Base-by-base conservation (phyloP, 2,888 invertebrate genomes). In the Tenthredo amoena region DNA sequence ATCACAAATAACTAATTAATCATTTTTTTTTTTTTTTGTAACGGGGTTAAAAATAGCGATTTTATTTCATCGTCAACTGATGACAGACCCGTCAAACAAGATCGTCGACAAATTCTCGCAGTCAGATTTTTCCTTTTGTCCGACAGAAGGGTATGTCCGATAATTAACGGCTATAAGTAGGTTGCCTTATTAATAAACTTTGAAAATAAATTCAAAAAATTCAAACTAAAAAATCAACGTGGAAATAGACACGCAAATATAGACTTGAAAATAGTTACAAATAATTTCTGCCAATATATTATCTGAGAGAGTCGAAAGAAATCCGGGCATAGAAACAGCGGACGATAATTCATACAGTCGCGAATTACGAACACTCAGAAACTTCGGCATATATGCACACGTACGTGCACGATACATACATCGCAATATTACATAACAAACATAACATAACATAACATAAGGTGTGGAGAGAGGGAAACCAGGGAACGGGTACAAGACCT, bases 401-500 rank as follows among this genome's bases (percentile, higher is more conserved):
- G 9, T 26, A 18, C 68, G 10, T 31, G 12, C 26, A 62, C 6
- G n/a, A 18, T 62, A 62, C 18, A 34, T 18, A 68, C 34, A 18
- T 77, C 2, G 18, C 37, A 34, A 50, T 50, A 26, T 55, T 77
- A 50, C 77, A 55, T 77, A 55, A 50, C 77, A 26, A 50, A 34
- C 77, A 37, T 31, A 77, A n/a, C 55, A 77, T n/a, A 31, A 55
- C 26, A 55, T 26, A 77, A 77, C 55, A 55, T 15, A 74, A 34
- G 10, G 37, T 34, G 47, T 34, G 68, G 43, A 62, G 43, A 62
- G 21, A 40, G 58, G 81, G 58, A 9, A 62, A 81, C 34, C 43
- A 40, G 68, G 68, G 83, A 43, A 65, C 83, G 68, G 31, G 68
- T 26, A 47, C 43, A 62, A 43, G 71, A 47, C 83, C 83, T 83